phyloP scores from a whole-genome alignment of 2,797 vertebrate species.

The Poeciliopsis infans region DNA sequence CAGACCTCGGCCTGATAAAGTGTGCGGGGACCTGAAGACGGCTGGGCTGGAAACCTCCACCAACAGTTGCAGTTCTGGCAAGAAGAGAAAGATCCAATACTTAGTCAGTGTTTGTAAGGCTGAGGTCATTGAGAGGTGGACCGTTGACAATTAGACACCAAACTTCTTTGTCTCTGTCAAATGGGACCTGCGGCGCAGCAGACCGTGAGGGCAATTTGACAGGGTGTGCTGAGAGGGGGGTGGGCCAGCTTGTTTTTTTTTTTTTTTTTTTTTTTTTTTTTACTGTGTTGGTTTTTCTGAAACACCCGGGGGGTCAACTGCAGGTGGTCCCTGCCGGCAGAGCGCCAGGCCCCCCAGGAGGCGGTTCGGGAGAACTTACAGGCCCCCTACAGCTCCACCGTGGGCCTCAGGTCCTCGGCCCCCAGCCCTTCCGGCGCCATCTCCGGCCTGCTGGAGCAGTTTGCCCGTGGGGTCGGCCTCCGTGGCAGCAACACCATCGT shows the following conservation, averaged over 20 bases:
- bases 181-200: neutral
- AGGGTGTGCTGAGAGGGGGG: too few relatives aligned
- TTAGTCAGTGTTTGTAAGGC: neutral
- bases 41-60: neutral
- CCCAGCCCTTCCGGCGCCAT: constrained; percentile 92
- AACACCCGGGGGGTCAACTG: constrained; percentile 26
- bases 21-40: neutral
- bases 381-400: constrained; percentile 92
- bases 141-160: neutral
- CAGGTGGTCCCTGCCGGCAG: constrained; percentile 82
- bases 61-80: neutral
- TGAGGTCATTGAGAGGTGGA: neutral
- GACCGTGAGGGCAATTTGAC: neutral
- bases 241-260: too few relatives aligned
- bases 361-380: constrained; percentile 92
- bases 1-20: neutral
- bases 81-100: neutral
- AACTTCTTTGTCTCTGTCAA: neutral
- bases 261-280: too few relatives aligned
- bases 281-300: neutral
- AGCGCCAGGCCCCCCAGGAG: constrained; percentile 90
- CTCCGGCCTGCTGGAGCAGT: constrained; percentile 94
- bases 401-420: constrained; percentile 87
- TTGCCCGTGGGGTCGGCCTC: constrained; percentile 93
- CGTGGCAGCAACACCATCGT: constrained; percentile 87